Percentiles rank a stretch among this genome's conserved stretches.
Conservation (phyloP, 2,888 invertebrate species). For the Dryococelus australis region DNA sequence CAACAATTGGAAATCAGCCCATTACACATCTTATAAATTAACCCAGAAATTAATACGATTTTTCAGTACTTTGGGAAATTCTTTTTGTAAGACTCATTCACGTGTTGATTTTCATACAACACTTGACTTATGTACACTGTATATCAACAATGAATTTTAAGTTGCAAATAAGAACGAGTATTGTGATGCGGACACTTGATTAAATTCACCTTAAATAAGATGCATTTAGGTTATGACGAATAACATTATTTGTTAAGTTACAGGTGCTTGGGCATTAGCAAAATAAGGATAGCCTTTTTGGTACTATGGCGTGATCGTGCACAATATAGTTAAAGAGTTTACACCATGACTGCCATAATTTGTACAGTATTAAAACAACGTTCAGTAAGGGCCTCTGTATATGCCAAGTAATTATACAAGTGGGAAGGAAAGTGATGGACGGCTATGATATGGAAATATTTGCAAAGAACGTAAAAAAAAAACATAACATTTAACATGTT, state of each 20-base stretch:
- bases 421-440: too few relatives aligned
- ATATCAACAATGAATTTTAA: neutral
- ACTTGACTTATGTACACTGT: slow-evolving; percentile 13
- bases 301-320: too few relatives aligned
- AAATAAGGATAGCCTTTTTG: too few relatives aligned
- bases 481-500: too few relatives aligned
- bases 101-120: too few relatives aligned
- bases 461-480: too few relatives aligned
- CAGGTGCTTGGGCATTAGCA: neutral
- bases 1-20: neutral
- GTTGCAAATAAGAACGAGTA: neutral
- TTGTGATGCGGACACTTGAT: neutral
- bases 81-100: neutral
- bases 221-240: neutral
- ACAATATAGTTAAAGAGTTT: too few relatives aligned
- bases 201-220: neutral
- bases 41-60: neutral
- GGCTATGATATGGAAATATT: too few relatives aligned
- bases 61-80: neutral
- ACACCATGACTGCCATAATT: too few relatives aligned
- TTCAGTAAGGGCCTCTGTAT: too few relatives aligned
- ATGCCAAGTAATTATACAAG: too few relatives aligned
- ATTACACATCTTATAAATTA: neutral
- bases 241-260: neutral
- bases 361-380: too few relatives aligned